Evolutionary conservation across 2,113 vertebrate species (phyloP), one percentile per base, ranked within the genome.

Genomic region (Platichthys stellatus): DNA sequence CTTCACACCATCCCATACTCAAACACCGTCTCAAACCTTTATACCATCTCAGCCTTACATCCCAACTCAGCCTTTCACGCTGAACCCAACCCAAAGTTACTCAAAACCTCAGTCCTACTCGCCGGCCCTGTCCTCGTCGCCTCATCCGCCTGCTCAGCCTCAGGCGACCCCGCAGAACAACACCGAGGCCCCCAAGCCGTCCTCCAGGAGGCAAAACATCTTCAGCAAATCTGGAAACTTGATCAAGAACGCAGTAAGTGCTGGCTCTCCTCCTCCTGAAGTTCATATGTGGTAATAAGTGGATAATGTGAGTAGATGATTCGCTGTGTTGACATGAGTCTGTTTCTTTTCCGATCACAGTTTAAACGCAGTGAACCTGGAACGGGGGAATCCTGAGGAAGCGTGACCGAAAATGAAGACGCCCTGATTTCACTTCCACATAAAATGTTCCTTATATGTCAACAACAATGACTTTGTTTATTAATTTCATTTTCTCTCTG

Each of bases 161-260:
- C 73, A 65, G 60, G 26, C 43, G 1, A 1, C 63, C 14, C 47
- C 59, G 1, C 88, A 89, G 60, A 87, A 5, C 74, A 59, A 3
- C 43, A 3, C 63, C 0, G 85, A 91, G 1, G 43, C 74, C 3
- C 14, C n/a, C 68, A 92, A 78, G 65, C 60, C 38, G 0, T 10
- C 68, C 56, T 45, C 59, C 0, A 91, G 59, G 83, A 93, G 28
- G 69, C 0, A 82, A 5, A 93, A 74, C 2, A 93, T 95, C 85
- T 95, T 95, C 20, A 74, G 72, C 17, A 95, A 94, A 68, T 93
- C 93, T 14, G 93, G 93, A 2, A 92, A 86, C 71, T 13, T 89
- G 47, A 78, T 94, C 56, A 94, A 90, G 77, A 93, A 89, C 3
- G 86, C 91, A 58, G 93, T 95, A 58, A 77, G 89, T 53, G 9